Percentiles rank a stretch among this genome's conserved stretches.
These are phyloP conservation scores for Actinostola sp. DNA, from an alignment of 92 coral and sea anemone species.

Conservation along the genomic window DNA sequence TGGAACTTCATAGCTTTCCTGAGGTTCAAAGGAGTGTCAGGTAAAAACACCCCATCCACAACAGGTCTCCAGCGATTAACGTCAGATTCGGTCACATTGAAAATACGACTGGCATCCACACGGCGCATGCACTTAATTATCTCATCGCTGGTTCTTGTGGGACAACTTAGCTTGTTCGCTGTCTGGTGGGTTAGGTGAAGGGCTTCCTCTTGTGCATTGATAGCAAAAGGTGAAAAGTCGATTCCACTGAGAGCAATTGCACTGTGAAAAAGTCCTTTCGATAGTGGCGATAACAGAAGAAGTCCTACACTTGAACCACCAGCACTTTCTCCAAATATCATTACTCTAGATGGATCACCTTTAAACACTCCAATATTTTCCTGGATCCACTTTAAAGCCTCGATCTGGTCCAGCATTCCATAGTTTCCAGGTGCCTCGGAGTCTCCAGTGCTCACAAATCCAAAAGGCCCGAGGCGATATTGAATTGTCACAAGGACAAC, in stretches of 20 bases:
- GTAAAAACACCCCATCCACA: constrained; percentile 65
- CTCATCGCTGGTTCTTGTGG: constrained; percentile 32
- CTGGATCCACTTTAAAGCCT: constrained; percentile 73
- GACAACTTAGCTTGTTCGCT: constrained; percentile 47
- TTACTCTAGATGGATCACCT: constrained; percentile 74
- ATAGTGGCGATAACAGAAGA: constrained; percentile 60
- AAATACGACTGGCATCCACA: constrained; percentile 41
- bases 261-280: constrained; percentile 74
- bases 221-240: constrained; percentile 75
- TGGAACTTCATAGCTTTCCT: constrained; percentile 62
- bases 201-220: constrained; percentile 42
- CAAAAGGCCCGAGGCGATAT: constrained; percentile 82
- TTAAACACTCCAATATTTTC: constrained; percentile 73
- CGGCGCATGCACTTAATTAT: constrained; percentile 63
- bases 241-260: constrained; percentile 79
- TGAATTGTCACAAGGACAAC: constrained; percentile 86
- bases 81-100: constrained; percentile 12
- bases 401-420: constrained; percentile 88
- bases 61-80: constrained; percentile 74
- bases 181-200: constrained; percentile 31
- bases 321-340: constrained; percentile 91
- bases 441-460: constrained; percentile 81
- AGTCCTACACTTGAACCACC: constrained; percentile 89
- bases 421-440: constrained; percentile 74
- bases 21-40: constrained; percentile 67